Base-by-base conservation (phyloP, 2,888 invertebrate genomes). In the Zaprionus lineosus region DNA sequence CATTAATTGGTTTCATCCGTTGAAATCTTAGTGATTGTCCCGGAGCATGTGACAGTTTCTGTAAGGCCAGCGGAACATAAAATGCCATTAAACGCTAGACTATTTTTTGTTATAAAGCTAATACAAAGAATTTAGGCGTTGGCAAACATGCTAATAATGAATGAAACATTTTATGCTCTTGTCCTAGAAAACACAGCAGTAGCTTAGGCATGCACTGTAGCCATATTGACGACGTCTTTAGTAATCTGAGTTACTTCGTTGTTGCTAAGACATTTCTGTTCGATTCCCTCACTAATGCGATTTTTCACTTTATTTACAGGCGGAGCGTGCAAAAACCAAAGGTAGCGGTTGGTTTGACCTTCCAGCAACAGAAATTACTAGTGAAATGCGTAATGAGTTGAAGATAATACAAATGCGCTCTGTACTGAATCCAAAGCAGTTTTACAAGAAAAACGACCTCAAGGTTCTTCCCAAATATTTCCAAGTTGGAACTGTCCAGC, bases 371-470 rank as follows among this genome's bases (percentile, higher is more conserved):
- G 97, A 98, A 89, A 88, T 98, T 75, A 98, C 97, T 0, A 95
- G 96, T 18, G 97, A 98, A 88, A 90, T 95, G 37, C 95, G 94
- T 89, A 94, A 94, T 86, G 98, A 99, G 89, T 91, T 99, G 7
- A 94, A 96, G 91, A 91, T 98, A 7, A 91, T 99, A 1, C 95
- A 96, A 90, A 98, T 99, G 98, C 93, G 99, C 78, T 95, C 96
- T 0, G 96, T 93, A 0, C 90, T 98, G 7, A 95, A 99, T 91
- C 96, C 98, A 0, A 98, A 98, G 89, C 94, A 94, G 72, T 98
- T 98, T 91, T 99, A 98, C 91, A 98, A 98, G 90, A 95, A 96
- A 84, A 97, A 96, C 88, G 96, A 97, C 86, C 91, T 95, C 71
- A 94, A 95, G 90, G 94, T 93, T 1, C 86, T 97, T 21, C 98